Conservation (phyloP, 2,797 vertebrate species). For the Triplophysa bombifrons region DNA sequence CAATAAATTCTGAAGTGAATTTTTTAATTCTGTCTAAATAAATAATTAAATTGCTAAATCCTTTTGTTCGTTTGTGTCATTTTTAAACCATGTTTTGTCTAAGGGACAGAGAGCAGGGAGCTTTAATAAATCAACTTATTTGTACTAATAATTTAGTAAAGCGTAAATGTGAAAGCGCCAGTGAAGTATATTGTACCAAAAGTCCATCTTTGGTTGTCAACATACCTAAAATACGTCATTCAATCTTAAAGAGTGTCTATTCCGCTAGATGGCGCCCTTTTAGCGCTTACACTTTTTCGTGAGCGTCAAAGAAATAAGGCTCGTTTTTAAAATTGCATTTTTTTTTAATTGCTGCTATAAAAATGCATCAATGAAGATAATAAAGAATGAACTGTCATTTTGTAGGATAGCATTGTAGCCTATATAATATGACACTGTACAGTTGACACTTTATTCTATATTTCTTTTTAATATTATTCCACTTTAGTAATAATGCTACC, state of each 20-base stretch:
- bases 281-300: background rate
- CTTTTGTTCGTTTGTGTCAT: slow-evolving; percentile 14
- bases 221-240: too few relatives aligned
- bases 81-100: slow-evolving; percentile 3
- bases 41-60: slow-evolving; percentile 75
- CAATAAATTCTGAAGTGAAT: slow-evolving; percentile 72
- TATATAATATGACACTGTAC: too few relatives aligned
- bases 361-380: background rate
- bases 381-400: background rate
- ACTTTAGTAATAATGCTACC: too few relatives aligned
- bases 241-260: too few relatives aligned
- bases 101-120: background rate
- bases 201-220: too few relatives aligned
- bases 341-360: background rate
- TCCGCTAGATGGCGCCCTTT: background rate
- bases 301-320: too few relatives aligned
- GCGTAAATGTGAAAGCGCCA: background rate
- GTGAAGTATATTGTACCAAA: too few relatives aligned
- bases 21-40: slow-evolving; percentile 78
- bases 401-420: too few relatives aligned
- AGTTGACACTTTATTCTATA: too few relatives aligned
- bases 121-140: too few relatives aligned
- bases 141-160: background rate
- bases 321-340: too few relatives aligned
- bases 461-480: too few relatives aligned